Conservation (phyloP, 2,797 vertebrate species). For the Sciurus carolinensis region DNA sequence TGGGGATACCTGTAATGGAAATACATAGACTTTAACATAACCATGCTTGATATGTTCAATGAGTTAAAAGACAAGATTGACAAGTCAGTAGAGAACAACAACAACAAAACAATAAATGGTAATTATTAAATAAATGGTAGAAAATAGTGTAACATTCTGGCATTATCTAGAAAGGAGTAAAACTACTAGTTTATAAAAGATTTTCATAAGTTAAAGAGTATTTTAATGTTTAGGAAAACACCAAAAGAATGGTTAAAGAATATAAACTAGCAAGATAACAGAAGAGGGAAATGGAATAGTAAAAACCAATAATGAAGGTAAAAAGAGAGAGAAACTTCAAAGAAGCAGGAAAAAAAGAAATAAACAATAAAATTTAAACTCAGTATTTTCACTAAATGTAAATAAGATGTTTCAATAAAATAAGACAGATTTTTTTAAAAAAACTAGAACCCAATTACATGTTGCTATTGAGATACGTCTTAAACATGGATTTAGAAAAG, state of each 20-base stretch:
- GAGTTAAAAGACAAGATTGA: conserved; percentile 36
- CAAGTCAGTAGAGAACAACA: conserved; percentile 18
- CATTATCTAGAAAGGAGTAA: neutral
- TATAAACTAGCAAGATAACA: neutral
- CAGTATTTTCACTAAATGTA: conserved; percentile 51
- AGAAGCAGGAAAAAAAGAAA: neutral
- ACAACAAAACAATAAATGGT: conserved; percentile 2
- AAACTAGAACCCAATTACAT: conserved; percentile 16
- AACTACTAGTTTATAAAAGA: conserved; percentile 15
- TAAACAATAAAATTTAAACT: neutral
- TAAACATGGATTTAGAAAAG: conserved; percentile 7
- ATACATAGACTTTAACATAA: neutral
- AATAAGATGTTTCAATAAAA: neutral
- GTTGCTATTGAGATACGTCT: neutral
- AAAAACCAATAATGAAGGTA: conserved; percentile 37
- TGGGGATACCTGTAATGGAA: neutral
- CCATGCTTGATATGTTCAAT: neutral
- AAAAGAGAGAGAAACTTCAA: conserved; percentile 39
- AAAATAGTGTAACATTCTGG: conserved; percentile 50
- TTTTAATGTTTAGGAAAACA: conserved; percentile 4
- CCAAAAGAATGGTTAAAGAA: conserved; percentile 18
- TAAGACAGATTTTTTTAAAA: neutral
- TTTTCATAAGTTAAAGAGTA: conserved; percentile 14
- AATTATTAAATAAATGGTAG: neutral
- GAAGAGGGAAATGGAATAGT: neutral